phyloP scores from a whole-genome alignment of 1,140 invertebrate species.

The Papilio polyxenes region DNA sequence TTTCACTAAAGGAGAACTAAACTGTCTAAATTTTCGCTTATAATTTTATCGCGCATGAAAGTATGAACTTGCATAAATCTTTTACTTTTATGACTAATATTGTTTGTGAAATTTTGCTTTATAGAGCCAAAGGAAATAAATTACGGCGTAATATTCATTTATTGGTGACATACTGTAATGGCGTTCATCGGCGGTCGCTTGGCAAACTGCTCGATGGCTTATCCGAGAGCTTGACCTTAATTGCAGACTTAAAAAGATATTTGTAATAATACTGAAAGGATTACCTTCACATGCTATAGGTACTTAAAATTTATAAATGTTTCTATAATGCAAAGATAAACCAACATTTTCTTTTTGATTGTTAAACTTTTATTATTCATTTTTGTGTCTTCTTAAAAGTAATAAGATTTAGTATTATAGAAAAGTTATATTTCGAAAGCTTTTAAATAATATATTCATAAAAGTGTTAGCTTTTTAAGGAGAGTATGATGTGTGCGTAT shows the following conservation, averaged over 20 bases:
- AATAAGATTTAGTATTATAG: neutral
- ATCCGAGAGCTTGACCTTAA: conserved; percentile 24
- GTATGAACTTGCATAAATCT: conserved; percentile 58
- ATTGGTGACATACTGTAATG: conserved; percentile 29
- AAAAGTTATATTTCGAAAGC: neutral
- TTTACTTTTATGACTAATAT: conserved; percentile 42
- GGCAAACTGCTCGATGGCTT: conserved; percentile 20
- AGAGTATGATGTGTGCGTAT: neutral
- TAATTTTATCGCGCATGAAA: conserved; percentile 68
- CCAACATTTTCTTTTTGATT: neutral
- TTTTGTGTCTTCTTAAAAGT: no score
- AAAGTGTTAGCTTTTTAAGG: neutral
- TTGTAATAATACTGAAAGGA: conserved; percentile 18
- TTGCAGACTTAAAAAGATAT: conserved; percentile 26
- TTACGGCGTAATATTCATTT: conserved; percentile 27
- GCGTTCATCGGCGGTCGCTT: conserved; percentile 25
- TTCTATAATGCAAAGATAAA: neutral
- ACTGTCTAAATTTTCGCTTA: conserved; percentile 78
- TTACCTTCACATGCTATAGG: neutral
- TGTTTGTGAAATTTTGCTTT: conserved; percentile 15
- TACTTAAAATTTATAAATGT: conserved; percentile 15
- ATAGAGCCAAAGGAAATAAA: conserved; percentile 36
- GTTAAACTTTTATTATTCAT: neutral
- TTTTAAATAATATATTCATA: neutral
- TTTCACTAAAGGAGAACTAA: conserved; percentile 78